Conservation (phyloP, 2,113 vertebrate genomes). For the Cepphus grylle region DNA sequence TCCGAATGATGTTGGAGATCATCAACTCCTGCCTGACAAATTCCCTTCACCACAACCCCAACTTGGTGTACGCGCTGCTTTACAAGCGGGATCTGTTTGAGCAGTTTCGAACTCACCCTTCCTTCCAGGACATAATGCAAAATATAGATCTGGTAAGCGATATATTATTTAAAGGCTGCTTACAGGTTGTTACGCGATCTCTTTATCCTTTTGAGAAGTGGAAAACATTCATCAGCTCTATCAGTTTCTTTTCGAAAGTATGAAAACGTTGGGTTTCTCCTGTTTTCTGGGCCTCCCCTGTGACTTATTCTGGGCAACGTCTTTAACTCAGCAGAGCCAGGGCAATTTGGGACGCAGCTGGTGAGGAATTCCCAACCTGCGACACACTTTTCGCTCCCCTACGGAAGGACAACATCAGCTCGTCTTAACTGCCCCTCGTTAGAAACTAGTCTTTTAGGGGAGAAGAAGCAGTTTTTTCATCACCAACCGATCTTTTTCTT, state of each 20-base stretch:
- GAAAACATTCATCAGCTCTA: background rate
- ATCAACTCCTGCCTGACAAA: conserved; percentile 96
- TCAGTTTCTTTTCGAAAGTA: background rate
- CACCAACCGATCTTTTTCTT: background rate
- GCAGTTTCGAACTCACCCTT: conserved; percentile 93
- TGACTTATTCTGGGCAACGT: background rate
- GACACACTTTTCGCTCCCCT: background rate
- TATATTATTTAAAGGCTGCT: background rate
- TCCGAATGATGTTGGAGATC: conserved; percentile 98
- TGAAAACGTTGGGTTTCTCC: background rate
- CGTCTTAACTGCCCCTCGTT: background rate
- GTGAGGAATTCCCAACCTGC: background rate
- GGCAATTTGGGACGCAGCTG: background rate
- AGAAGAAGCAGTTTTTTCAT: background rate
- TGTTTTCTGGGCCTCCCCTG: background rate
- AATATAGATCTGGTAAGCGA: conserved; percentile 93
- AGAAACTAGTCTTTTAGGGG: background rate
- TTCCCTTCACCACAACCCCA: conserved; percentile 96
- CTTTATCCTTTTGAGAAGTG: background rate
- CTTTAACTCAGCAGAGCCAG: background rate
- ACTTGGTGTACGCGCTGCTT: conserved; percentile 93
- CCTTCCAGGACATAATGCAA: conserved; percentile 98
- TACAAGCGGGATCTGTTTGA: conserved; percentile 98
- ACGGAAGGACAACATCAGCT: background rate
- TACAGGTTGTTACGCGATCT: rapidly evolving